Conservation (phyloP, 2,113 vertebrate species). For the Forbesichthys papilliferus region DNA sequence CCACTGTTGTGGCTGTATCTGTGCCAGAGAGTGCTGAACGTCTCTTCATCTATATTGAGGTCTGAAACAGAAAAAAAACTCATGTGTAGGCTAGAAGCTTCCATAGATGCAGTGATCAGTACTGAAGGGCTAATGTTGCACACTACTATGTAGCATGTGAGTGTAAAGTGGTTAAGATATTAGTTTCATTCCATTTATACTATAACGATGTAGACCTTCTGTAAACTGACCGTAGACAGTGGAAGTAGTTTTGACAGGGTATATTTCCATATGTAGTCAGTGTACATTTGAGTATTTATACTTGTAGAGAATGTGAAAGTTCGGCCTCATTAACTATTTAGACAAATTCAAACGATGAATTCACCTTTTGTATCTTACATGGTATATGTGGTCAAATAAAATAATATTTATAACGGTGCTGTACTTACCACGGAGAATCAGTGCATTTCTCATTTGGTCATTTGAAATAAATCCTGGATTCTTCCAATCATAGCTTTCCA, state of each 20-base stretch:
- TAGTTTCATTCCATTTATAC: too few species aligned
- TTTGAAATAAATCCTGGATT: slow-evolving; percentile 34
- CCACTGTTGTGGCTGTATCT: slow-evolving; percentile 16
- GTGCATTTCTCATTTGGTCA: slow-evolving; percentile 42
- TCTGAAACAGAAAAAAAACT: slow-evolving; percentile 5
- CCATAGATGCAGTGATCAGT: not conserved
- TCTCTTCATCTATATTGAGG: slow-evolving; percentile 45
- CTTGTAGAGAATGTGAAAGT: not conserved
- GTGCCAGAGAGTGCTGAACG: slow-evolving; percentile 57
- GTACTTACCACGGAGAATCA: slow-evolving; percentile 41
- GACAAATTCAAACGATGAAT: not conserved
- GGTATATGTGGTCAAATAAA: not conserved
- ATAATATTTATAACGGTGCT: not conserved
- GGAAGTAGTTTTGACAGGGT: too few species aligned
- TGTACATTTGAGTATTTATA: not conserved
- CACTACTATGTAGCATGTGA: too few species aligned
- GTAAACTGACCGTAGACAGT: too few species aligned
- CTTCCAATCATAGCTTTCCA: slow-evolving; percentile 47
- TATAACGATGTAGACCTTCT: too few species aligned
- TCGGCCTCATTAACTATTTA: not conserved
- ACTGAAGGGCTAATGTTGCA: too few species aligned
- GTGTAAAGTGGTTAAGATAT: too few species aligned
- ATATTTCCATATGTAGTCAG: too few species aligned
- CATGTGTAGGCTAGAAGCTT: not conserved
- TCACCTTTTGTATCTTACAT: not conserved